These are phyloP conservation scores for Crioceris asparagi DNA, from an alignment of 2,888 invertebrate species.

Conservation along the genomic window DNA sequence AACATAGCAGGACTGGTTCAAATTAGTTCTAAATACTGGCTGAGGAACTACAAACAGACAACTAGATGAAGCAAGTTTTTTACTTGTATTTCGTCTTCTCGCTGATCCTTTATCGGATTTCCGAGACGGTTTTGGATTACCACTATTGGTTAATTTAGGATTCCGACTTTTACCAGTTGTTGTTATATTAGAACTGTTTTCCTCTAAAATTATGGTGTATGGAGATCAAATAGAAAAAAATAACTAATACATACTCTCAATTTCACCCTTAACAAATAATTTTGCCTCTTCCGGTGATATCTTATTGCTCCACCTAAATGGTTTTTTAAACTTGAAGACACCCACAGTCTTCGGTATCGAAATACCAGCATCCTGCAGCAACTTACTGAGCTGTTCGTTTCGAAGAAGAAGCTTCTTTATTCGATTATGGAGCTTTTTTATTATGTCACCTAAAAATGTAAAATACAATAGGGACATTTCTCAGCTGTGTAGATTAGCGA, in stretches of 20 bases:
- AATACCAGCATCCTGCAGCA: slow-evolving; percentile 37
- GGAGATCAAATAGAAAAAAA: not conserved
- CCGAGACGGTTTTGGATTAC: too few species aligned
- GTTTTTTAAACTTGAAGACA: slow-evolving; percentile 24
- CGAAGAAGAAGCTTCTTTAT: slow-evolving; percentile 33
- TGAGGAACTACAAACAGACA: too few species aligned
- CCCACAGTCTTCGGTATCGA: slow-evolving; percentile 32
- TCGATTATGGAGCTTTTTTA: slow-evolving; percentile 32
- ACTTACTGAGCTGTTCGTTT: slow-evolving; percentile 34
- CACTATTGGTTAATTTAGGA: slow-evolving; percentile 24
- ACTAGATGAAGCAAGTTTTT: too few species aligned
- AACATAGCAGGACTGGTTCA: too few species aligned
- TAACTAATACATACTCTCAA: slow-evolving; percentile 26
- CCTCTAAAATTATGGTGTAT: not conserved
- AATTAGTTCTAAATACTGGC: too few species aligned
- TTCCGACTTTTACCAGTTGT: slow-evolving; percentile 27
- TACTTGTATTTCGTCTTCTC: too few species aligned
- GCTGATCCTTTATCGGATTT: too few species aligned
- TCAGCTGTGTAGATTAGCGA: too few species aligned
- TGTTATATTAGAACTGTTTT: slow-evolving; percentile 16
- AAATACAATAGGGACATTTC: not conserved
- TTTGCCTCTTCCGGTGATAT: slow-evolving; percentile 30
- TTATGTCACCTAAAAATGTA: slow-evolving; percentile 27
- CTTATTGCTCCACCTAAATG: slow-evolving; percentile 28
- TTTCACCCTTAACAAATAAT: slow-evolving; percentile 27